These are phyloP conservation scores for Neomicropteryx cornuta DNA, from an alignment of 1,140 invertebrate species.

Conservation along the genomic window DNA sequence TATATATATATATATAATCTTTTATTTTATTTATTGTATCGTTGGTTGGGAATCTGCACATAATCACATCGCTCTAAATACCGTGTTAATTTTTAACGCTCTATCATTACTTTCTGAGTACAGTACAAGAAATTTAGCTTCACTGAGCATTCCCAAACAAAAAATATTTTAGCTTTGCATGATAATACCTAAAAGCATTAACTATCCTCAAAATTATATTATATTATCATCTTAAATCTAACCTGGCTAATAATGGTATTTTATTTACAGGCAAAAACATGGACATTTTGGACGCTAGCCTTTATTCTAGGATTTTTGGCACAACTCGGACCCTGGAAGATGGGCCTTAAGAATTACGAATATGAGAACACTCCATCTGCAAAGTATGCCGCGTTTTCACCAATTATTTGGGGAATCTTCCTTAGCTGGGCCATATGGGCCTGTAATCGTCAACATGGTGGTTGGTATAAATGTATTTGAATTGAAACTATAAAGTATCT, in stretches of 20 bases:
- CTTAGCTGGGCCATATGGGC: slow-evolving; percentile 51
- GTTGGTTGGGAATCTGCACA: too few species aligned
- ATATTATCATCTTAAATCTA: not conserved
- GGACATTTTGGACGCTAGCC: slow-evolving; percentile 43
- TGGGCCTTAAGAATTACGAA: slow-evolving; percentile 52
- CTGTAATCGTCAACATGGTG: slow-evolving; percentile 28
- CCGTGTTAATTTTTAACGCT: too few species aligned
- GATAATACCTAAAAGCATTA: slow-evolving; percentile 1
- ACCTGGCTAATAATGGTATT: not conserved
- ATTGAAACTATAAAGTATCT: not conserved
- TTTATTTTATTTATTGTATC: too few species aligned
- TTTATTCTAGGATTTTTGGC: slow-evolving; percentile 40
- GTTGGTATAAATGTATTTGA: slow-evolving; percentile 14
- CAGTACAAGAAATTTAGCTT: too few species aligned
- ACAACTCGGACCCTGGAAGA: slow-evolving; percentile 48
- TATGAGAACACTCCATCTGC: slow-evolving; percentile 55
- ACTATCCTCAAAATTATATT: slow-evolving; percentile 2
- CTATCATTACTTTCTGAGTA: too few species aligned
- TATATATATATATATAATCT: too few species aligned
- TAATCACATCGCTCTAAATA: too few species aligned
- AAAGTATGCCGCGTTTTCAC: slow-evolving; percentile 58
- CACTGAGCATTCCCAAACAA: not conserved
- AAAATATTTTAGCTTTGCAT: not conserved
- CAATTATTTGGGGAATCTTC: slow-evolving; percentile 56
- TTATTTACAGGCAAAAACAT: slow-evolving; percentile 38